Evolutionary conservation across 2,888 invertebrate genomes (phyloP).

Genomic region (Tetramorium bicarinatum): DNA sequence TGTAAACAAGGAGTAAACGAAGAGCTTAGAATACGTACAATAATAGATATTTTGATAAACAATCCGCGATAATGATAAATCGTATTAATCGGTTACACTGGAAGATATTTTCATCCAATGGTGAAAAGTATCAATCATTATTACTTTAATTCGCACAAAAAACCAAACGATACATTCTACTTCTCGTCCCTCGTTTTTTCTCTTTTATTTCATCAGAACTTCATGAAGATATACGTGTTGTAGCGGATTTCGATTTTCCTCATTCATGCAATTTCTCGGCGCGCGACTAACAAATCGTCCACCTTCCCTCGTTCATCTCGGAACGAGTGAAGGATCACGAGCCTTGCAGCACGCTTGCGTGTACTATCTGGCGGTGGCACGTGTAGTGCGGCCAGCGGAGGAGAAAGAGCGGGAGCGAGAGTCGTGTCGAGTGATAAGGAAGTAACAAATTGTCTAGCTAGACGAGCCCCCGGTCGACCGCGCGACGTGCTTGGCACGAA

Average conservation of each 20-base stretch:
- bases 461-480: conserved; percentile 73
- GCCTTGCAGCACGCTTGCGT: conserved; percentile 23
- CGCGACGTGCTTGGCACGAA: conserved; percentile 60
- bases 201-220: background rate
- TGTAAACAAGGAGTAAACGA: conserved; percentile 19
- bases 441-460: conserved; percentile 84
- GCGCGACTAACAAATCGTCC: background rate
- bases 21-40: background rate
- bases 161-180: background rate
- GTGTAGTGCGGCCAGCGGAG: conserved; percentile 36
- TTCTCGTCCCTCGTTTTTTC: background rate
- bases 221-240: background rate
- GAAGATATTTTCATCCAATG: background rate
- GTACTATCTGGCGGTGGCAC: background rate
- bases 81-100: background rate
- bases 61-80: background rate
- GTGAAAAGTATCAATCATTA: conserved; percentile 1
- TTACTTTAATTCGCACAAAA: background rate
- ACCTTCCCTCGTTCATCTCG: background rate
- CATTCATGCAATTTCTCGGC: background rate
- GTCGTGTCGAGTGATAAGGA: conserved; percentile 82
- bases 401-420: conserved; percentile 63
- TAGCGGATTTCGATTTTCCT: background rate
- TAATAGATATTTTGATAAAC: background rate
- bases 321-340: background rate